These are phyloP conservation scores for Drosophila limbata DNA, from an alignment of 2,888 invertebrate genomes.

Conservation along the genomic window DNA sequence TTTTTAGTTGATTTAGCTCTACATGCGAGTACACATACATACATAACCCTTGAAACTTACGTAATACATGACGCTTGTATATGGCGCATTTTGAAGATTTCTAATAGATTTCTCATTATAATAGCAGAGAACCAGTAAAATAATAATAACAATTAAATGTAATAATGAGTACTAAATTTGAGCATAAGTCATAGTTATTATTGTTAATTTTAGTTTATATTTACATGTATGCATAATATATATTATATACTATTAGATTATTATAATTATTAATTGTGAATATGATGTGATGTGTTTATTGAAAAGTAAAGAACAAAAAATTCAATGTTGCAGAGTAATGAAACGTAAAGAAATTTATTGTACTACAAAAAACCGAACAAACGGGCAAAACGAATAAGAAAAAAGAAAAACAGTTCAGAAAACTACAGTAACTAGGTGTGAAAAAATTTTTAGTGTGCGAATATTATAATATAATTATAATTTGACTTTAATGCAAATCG, in stretches of 20 bases:
- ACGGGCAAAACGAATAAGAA: slow-evolving; percentile 28
- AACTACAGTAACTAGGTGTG: slow-evolving; percentile 60
- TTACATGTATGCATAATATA: slow-evolving; percentile 54
- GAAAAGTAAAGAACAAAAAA: slow-evolving; percentile 72
- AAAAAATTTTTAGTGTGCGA: slow-evolving; percentile 54
- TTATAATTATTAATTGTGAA: slow-evolving; percentile 81
- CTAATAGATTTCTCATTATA: slow-evolving; percentile 25
- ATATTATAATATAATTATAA: slow-evolving; percentile 42
- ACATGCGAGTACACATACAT: slow-evolving; percentile 22
- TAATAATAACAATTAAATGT: slow-evolving; percentile 28
- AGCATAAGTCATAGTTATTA: slow-evolving; percentile 80
- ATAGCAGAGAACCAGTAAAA: slow-evolving; percentile 35
- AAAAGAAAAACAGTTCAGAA: slow-evolving; percentile 17
- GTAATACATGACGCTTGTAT: slow-evolving; percentile 58
- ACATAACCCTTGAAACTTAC: slow-evolving; percentile 34
- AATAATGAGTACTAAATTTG: slow-evolving; percentile 48
- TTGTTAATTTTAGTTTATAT: slow-evolving; percentile 80
- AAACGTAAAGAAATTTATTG: slow-evolving; percentile 57
- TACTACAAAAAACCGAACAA: slow-evolving; percentile 44
- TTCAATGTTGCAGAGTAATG: slow-evolving; percentile 67
- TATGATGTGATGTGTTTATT: slow-evolving; percentile 82
- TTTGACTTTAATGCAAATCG: slow-evolving; percentile 38
- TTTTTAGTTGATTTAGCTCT: slow-evolving; percentile 55
- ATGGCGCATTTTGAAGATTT: slow-evolving; percentile 50
- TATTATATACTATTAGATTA: slow-evolving; percentile 61